Percentiles rank a stretch among this genome's conserved stretches.
These are phyloP conservation scores for Larimichthys crocea DNA, from an alignment of 2,113 vertebrate genomes.

Conservation along the genomic window DNA sequence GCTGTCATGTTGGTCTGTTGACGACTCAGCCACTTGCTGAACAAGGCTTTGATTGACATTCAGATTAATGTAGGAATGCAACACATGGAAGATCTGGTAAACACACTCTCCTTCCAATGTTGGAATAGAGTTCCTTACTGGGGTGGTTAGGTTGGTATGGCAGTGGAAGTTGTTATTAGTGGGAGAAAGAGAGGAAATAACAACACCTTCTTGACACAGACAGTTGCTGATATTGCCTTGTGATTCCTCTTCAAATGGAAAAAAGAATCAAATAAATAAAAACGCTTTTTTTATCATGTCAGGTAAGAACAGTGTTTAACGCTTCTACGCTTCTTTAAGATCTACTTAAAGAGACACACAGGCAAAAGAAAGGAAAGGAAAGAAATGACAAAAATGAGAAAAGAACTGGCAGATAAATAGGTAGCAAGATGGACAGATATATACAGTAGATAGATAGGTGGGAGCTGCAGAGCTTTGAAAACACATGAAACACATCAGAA, in stretches of 20 bases:
- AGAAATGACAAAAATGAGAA: background rate
- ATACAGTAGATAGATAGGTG: background rate
- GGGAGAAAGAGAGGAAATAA: constrained; percentile 42
- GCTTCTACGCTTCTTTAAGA: background rate
- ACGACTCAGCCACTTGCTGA: constrained; percentile 14
- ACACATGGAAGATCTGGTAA: constrained; percentile 57
- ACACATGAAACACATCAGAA: constrained; percentile 44
- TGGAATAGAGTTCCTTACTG: constrained; percentile 25
- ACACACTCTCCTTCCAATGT: constrained; percentile 51
- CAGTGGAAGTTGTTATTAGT: constrained; percentile 42
- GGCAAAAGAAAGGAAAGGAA: background rate
- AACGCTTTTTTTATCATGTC: background rate
- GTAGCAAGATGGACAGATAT: too few species aligned
- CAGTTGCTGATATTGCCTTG: constrained; percentile 39
- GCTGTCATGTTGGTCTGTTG: constrained; percentile 27
- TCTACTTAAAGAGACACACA: background rate
- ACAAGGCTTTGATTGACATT: constrained; percentile 61
- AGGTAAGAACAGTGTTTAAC: background rate
- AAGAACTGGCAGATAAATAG: background rate
- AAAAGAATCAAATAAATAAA: background rate
- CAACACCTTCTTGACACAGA: constrained; percentile 48
- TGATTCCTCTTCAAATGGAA: constrained; percentile 29
- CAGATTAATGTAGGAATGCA: constrained; percentile 47
- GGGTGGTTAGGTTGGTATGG: constrained; percentile 40
- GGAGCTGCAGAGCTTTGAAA: constrained; percentile 40